Conservation (phyloP, 2,113 vertebrate genomes). For the Malurus cyaneus region DNA sequence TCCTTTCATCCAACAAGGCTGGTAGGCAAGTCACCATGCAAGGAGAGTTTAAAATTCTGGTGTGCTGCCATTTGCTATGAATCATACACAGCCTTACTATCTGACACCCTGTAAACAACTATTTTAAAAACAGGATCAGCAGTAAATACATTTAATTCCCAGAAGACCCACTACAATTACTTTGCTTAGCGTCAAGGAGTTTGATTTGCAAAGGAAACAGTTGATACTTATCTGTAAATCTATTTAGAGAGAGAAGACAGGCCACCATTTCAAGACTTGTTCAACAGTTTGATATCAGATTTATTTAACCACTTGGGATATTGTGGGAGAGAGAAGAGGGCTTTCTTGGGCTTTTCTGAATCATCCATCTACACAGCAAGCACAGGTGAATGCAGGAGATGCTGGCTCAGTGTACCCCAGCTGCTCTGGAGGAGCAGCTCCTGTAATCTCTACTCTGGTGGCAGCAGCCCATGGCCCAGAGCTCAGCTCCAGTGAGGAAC, state of each 20-base stretch:
- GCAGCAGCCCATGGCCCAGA: fast-evolving
- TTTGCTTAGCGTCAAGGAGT: constrained; percentile 10
- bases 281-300: not conserved
- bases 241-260: not conserved
- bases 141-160: constrained; percentile 42
- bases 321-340: not conserved
- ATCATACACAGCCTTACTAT: constrained; percentile 15
- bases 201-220: constrained; percentile 9
- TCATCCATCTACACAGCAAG: not conserved
- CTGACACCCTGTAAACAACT: constrained; percentile 17
- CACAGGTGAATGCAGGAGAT: fast-evolving
- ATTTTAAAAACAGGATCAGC: constrained; percentile 27
- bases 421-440: not conserved
- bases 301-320: not conserved
- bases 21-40: not conserved
- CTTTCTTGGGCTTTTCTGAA: not conserved
- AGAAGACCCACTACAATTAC: not conserved
- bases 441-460: not conserved
- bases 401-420: not conserved
- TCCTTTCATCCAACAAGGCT: not conserved
- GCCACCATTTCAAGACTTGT: not conserved
- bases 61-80: not conserved
- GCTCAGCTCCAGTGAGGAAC: fast-evolving
- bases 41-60: constrained; percentile 1
- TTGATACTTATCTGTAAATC: not conserved